phyloP scores from a whole-genome alignment of 2,888 invertebrate genomes.

The Merodon equestris region DNA sequence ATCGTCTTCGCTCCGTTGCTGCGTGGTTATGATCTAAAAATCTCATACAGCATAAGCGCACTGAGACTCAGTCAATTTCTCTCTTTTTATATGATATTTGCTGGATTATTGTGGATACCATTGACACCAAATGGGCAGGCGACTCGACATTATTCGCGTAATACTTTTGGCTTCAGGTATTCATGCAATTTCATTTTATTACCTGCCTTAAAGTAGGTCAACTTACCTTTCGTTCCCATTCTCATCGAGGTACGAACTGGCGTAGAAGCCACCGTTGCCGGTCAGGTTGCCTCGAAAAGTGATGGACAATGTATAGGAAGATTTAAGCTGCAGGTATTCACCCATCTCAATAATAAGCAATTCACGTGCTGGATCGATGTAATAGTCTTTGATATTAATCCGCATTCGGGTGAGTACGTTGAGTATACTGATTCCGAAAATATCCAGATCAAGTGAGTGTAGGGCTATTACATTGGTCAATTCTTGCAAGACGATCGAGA shows the following conservation, averaged over 20 bases:
- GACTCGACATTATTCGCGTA: conserved; percentile 8
- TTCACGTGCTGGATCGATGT: conserved; percentile 76
- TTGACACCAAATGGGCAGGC: conserved; percentile 27
- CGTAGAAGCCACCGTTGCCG: conserved; percentile 86
- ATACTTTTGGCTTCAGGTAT: conserved; percentile 29
- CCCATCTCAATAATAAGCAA: conserved; percentile 77
- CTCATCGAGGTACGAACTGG: conserved; percentile 81
- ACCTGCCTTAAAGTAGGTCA: conserved; percentile 34
- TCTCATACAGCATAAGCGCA: conserved; percentile 29
- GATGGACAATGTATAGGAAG: conserved; percentile 81
- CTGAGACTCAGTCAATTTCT: conserved; percentile 41
- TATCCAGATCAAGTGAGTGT: conserved; percentile 73
- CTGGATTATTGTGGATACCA: not conserved
- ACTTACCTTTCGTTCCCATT: conserved; percentile 79
- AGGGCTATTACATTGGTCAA: conserved; percentile 74
- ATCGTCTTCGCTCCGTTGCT: conserved; percentile 56
- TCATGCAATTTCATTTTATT: conserved; percentile 13
- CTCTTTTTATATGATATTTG: conserved; percentile 18
- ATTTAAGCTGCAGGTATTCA: conserved; percentile 74
- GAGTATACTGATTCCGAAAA: conserved; percentile 73
- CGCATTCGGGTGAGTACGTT: conserved; percentile 75
- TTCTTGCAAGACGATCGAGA: conserved; percentile 72
- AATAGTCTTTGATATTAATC: conserved; percentile 72
- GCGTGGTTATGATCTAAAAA: conserved; percentile 15
- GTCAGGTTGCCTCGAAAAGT: conserved; percentile 84